A percentile compares a stretch with the other conserved stretches of the same genome.
These are phyloP conservation scores for Stenurella melanura DNA, from an alignment of 2,888 invertebrate species.

Conservation along the genomic window DNA sequence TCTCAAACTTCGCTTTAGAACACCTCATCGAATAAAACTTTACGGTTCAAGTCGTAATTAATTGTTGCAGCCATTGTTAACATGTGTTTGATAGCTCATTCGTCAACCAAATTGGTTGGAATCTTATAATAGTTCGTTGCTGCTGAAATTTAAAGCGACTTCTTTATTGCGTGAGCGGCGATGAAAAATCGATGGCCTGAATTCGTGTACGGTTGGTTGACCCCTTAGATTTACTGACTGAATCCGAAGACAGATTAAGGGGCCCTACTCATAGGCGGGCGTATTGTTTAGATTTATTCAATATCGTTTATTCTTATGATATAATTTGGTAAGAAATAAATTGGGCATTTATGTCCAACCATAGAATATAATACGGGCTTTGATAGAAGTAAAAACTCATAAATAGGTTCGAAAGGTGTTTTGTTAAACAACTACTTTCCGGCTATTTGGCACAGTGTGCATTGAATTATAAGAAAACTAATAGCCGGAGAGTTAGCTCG, in stretches of 20 bases:
- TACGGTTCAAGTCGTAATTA: too few relatives aligned
- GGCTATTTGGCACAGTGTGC: too few relatives aligned
- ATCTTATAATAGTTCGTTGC: conserved; percentile 32
- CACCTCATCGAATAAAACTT: too few relatives aligned
- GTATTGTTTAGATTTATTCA: conserved; percentile 24
- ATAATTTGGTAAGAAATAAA: background rate
- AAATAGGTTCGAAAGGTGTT: too few relatives aligned
- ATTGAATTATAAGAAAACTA: too few relatives aligned
- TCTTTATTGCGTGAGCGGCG: conserved; percentile 42
- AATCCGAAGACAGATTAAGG: conserved; percentile 39
- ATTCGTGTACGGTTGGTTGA: conserved; percentile 43
- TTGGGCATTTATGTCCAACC: background rate
- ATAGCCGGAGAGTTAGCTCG: too few relatives aligned
- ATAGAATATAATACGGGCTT: too few relatives aligned
- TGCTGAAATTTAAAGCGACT: conserved; percentile 45
- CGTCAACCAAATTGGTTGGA: conserved; percentile 35
- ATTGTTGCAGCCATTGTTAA: conserved; percentile 17
- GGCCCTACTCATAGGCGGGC: conserved; percentile 30
- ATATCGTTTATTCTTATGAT: background rate
- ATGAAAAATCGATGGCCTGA: conserved; percentile 47
- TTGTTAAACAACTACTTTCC: too few relatives aligned
- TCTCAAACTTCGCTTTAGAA: too few relatives aligned
- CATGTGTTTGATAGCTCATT: conserved; percentile 23
- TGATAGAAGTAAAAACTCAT: too few relatives aligned
- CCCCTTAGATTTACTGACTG: conserved; percentile 37